Percentiles rank a stretch among this genome's conserved stretches.
Conservation (phyloP, 1,140 invertebrate genomes). For the Drosophila busckii region DNA sequence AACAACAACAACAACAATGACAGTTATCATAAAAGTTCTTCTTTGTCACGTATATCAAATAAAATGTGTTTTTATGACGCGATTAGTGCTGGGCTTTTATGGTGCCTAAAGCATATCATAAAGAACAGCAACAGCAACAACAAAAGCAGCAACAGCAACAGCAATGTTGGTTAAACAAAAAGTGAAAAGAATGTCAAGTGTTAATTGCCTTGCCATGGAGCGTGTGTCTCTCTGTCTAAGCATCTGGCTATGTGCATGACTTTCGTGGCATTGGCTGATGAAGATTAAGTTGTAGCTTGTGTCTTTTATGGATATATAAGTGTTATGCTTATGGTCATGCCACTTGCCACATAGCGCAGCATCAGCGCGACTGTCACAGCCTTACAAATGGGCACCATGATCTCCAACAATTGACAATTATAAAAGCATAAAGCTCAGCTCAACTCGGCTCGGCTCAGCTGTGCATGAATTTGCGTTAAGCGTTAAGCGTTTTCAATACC, state of each 20-base stretch:
- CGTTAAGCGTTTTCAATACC: no score
- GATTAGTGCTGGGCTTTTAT: constrained; percentile 58
- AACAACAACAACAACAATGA: constrained; percentile 6
- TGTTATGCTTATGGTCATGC: constrained; percentile 34
- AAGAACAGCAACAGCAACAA: constrained; percentile 22
- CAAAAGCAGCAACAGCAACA: constrained; percentile 6
- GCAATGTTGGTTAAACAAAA: constrained; percentile 37
- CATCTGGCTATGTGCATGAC: constrained; percentile 1
- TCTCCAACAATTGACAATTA: constrained; percentile 2
- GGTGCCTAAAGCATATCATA: constrained; percentile 59
- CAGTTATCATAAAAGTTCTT: constrained; percentile 48
- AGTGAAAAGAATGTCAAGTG: constrained; percentile 76
- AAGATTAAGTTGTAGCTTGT: constrained; percentile 62
- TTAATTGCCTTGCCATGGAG: constrained; percentile 62
- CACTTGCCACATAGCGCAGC: neutral
- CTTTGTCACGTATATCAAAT: constrained; percentile 68
- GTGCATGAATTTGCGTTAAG: no score
- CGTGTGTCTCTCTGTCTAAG: constrained; percentile 11
- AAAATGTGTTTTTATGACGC: constrained; percentile 73
- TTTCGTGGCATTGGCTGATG: constrained; percentile 36
- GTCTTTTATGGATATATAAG: constrained; percentile 42
- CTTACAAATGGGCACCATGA: neutral
- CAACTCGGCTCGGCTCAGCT: no score
- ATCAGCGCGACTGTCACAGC: neutral
- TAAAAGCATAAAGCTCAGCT: no score